These are phyloP conservation scores for Setipinna tenuifilis DNA, from an alignment of 2,797 vertebrate genomes.

Conservation along the genomic window DNA sequence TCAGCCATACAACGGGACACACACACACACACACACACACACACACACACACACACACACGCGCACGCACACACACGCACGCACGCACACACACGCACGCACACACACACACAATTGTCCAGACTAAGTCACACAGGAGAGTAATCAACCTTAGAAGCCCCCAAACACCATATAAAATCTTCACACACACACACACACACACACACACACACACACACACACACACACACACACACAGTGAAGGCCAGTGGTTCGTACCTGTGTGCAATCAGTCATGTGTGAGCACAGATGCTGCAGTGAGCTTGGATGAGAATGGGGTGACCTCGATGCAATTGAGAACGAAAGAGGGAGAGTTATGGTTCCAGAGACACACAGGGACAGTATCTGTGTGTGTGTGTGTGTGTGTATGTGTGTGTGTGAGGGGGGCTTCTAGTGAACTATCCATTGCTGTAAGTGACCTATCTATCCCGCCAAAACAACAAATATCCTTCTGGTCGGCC, in stretches of 20 bases:
- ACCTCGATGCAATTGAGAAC: background rate
- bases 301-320: background rate
- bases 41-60: too few species aligned
- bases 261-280: background rate
- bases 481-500: background rate
- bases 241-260: background rate
- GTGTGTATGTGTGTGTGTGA: background rate
- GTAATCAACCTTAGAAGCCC: background rate
- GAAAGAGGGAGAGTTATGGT: background rate
- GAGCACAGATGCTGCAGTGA: background rate
- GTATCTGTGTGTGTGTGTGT: background rate
- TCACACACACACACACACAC: background rate
- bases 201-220: background rate
- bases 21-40: too few species aligned
- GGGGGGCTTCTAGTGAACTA: background rate
- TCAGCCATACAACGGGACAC: too few species aligned
- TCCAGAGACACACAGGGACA: background rate
- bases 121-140: background rate
- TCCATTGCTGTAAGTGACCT: constrained; percentile 17
- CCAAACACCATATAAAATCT: background rate
- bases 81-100: background rate
- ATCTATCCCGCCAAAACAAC: constrained; percentile 4
- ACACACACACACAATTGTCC: too few species aligned
- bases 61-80: background rate
- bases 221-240: background rate